A percentile compares a stretch with the other conserved stretches of the same genome.
phyloP scores from a whole-genome alignment of 1,140 invertebrate species.

The Druon quercuslanigerum region DNA sequence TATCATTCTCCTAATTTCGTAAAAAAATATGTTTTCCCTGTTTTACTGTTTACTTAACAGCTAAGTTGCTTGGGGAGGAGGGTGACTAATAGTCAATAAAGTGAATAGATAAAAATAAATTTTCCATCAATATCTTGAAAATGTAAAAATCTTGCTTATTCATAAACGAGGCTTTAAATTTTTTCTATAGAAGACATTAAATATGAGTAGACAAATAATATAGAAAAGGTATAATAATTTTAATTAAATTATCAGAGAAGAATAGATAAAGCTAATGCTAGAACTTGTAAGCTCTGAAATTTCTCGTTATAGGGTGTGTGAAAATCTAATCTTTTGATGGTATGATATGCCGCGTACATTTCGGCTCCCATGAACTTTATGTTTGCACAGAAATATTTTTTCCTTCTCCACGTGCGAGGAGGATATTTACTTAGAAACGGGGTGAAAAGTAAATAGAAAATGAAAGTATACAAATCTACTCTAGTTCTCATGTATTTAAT shows the following conservation, averaged over 20 bases:
- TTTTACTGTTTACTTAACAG: too few relatives aligned
- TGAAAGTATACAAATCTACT: background rate
- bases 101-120: background rate
- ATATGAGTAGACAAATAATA: too few relatives aligned
- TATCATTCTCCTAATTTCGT: too few relatives aligned
- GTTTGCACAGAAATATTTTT: constrained; percentile 2
- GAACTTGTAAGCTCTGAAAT: too few relatives aligned
- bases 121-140: too few relatives aligned
- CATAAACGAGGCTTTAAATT: too few relatives aligned
- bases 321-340: constrained; percentile 4
- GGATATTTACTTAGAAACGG: background rate
- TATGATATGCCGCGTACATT: constrained; percentile 9
- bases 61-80: background rate
- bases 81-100: background rate
- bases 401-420: background rate
- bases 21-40: too few relatives aligned
- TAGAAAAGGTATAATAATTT: too few relatives aligned
- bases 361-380: background rate
- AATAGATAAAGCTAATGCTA: too few relatives aligned
- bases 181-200: too few relatives aligned
- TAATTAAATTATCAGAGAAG: too few relatives aligned
- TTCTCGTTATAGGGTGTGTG: background rate
- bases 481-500: background rate
- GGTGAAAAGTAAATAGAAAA: background rate
- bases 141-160: too few relatives aligned